Conservation (phyloP, 2,113 vertebrate genomes). For the Oreocharis arfaki region DNA sequence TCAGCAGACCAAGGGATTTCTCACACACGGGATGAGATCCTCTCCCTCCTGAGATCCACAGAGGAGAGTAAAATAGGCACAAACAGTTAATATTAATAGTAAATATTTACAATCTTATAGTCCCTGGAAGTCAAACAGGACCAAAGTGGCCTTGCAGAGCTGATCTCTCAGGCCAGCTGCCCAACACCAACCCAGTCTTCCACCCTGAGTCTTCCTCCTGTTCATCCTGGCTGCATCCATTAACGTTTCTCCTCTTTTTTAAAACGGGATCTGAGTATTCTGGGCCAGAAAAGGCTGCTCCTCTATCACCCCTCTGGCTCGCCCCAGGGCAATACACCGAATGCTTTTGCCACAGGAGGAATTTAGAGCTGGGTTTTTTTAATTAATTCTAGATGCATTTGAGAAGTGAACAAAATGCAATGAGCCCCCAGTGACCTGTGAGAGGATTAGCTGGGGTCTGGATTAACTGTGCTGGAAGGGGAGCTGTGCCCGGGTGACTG, state of each 20-base stretch:
- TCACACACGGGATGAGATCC: accelerated
- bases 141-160: neutral
- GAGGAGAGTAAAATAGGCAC: neutral
- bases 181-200: neutral
- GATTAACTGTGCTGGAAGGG: slow-evolving; percentile 47
- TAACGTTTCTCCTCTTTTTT: neutral
- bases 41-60: neutral
- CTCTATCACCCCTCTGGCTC: neutral
- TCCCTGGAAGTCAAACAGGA: neutral
- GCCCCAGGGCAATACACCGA: accelerated
- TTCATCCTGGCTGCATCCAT: neutral
- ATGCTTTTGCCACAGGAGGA: neutral
- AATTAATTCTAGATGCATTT: slow-evolving; percentile 41
- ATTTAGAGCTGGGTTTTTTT: neutral
- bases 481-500: neutral
- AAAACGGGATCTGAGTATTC: neutral
- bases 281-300: neutral
- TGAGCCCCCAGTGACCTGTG: slow-evolving; percentile 42
- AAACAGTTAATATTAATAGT: neutral
- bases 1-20: neutral
- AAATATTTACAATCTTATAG: neutral
- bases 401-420: slow-evolving; percentile 30
- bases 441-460: slow-evolving; percentile 54
- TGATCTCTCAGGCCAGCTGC: neutral
- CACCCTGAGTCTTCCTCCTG: accelerated